phyloP scores from a whole-genome alignment of 2,888 invertebrate species.

The Oxytorus armatus region DNA sequence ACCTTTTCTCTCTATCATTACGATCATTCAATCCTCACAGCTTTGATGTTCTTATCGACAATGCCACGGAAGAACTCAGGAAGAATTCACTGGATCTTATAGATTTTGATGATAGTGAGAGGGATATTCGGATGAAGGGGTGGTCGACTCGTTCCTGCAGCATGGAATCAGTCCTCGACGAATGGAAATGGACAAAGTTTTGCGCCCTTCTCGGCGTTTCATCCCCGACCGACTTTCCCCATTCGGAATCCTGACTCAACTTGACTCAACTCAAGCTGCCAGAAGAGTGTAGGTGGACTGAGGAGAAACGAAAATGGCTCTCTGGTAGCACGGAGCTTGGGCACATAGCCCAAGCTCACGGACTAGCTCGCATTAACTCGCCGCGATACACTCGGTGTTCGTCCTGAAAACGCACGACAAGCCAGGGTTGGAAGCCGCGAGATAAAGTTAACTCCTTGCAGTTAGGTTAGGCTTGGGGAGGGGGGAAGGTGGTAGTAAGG shows the following conservation, averaged over 20 bases:
- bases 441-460: slow-evolving; percentile 75
- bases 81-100: slow-evolving; percentile 67
- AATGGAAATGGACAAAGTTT: slow-evolving; percentile 82
- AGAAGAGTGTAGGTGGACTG: slow-evolving; percentile 46
- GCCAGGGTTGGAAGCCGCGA: slow-evolving; percentile 69
- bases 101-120: slow-evolving; percentile 68
- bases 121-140: slow-evolving; percentile 19
- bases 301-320: slow-evolving; percentile 31
- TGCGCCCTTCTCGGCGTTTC: slow-evolving; percentile 69
- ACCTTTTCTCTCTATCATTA: not conserved
- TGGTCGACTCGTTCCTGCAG: slow-evolving; percentile 61
- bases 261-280: slow-evolving; percentile 56
- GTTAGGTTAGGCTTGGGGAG: slow-evolving; percentile 72
- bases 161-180: slow-evolving; percentile 74
- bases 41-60: slow-evolving; percentile 64
- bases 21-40: not conserved
- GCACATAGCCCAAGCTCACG: slow-evolving; percentile 59
- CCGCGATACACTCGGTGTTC: slow-evolving; percentile 79
- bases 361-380: slow-evolving; percentile 73
- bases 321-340: not conserved
- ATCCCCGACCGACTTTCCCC: slow-evolving; percentile 9
- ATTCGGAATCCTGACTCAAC: slow-evolving; percentile 55
- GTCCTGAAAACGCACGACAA: slow-evolving; percentile 72
- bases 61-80: slow-evolving; percentile 69
- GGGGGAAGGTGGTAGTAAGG: slow-evolving; percentile 61